Percentiles rank a stretch among this genome's conserved stretches.
These are phyloP conservation scores for Andrena haemorrhoa DNA, from an alignment of 2,888 invertebrate genomes.

Conservation along the genomic window DNA sequence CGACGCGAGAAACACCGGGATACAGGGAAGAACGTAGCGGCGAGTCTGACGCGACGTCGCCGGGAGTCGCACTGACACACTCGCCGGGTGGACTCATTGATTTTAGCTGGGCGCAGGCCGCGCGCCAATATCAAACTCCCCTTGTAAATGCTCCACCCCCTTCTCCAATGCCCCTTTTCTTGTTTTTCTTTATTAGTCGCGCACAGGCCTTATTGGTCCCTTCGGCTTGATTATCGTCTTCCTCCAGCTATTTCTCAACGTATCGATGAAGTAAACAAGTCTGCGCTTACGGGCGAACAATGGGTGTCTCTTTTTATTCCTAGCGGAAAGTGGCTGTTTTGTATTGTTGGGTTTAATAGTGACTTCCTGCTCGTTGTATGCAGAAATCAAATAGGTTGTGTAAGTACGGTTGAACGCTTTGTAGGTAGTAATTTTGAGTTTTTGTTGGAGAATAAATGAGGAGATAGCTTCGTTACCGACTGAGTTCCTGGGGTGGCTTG, in stretches of 20 bases:
- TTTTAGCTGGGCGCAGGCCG: constrained; percentile 80
- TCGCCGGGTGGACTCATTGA: constrained; percentile 77
- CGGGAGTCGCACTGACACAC: constrained; percentile 70
- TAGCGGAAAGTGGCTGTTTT: no score
- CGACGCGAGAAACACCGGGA: constrained; percentile 29
- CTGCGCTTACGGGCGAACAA: not conserved
- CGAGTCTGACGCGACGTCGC: constrained; percentile 58
- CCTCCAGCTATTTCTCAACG: not conserved
- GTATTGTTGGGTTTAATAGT: no score
- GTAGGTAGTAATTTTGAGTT: no score
- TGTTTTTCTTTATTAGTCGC: not conserved
- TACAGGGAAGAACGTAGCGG: constrained; percentile 28
- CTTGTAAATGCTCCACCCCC: not conserved
- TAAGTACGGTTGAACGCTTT: no score
- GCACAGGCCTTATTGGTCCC: no score
- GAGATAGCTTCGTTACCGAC: no score
- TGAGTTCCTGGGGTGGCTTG: no score
- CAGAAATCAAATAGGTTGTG: no score
- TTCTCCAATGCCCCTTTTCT: not conserved
- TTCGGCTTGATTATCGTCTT: not conserved
- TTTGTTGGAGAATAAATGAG: no score
- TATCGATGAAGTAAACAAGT: not conserved
- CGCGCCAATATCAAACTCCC: constrained; percentile 63
- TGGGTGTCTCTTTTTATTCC: not conserved
- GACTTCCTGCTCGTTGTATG: no score